Evolutionary conservation across 2,797 vertebrate species (phyloP), one percentile per base, ranked within the genome.

Genomic region (Brotula barbata): DNA sequence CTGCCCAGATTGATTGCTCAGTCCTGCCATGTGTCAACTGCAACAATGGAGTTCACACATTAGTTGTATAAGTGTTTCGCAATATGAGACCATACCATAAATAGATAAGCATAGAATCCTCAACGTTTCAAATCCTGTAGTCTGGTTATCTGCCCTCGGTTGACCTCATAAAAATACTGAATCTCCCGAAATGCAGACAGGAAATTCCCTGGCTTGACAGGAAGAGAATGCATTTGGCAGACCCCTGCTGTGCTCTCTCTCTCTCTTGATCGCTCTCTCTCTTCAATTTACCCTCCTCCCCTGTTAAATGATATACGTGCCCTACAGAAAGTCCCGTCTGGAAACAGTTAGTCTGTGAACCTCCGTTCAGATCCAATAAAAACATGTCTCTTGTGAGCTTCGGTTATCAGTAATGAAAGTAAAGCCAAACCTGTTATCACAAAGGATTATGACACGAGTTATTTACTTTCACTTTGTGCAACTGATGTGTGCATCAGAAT

Each of bases 121-220:
- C 25, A 13, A 46, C 57, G 48, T 52, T 2, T 15, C 46, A 60
- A 61, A 57, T 63, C 58, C 59, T 37, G n/a, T n/a, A 41, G 64
- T 36, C n/a, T 50, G 53, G 73, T 65, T 40, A 54, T 33, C 57
- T 66, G 45, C 60, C 54, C 54, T 59, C 73, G 80, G 68, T 61
- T 43, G 33, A 57, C 58, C 65, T 45, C 50, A 64, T 71, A 77
- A 64, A 80, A 55, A 83, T 59, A 78, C 69, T 71, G 87, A 87
- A 89, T 87, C 85, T 84, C 71, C 75, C 76, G 55, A 83, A 87
- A 88, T 83, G 82, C 87, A 80, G 81, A 85, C 84, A 87, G 87
- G 88, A 88, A 88, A 84, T 84, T 86, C 83, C 67, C 81, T 9
- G 4, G 25, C 4, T 73, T 58, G 81, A 84, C 87, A 88, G 84